A percentile compares a stretch with the other conserved stretches of the same genome.
Conservation (phyloP, 2,113 vertebrate species). For the Cygnus buccinator region DNA sequence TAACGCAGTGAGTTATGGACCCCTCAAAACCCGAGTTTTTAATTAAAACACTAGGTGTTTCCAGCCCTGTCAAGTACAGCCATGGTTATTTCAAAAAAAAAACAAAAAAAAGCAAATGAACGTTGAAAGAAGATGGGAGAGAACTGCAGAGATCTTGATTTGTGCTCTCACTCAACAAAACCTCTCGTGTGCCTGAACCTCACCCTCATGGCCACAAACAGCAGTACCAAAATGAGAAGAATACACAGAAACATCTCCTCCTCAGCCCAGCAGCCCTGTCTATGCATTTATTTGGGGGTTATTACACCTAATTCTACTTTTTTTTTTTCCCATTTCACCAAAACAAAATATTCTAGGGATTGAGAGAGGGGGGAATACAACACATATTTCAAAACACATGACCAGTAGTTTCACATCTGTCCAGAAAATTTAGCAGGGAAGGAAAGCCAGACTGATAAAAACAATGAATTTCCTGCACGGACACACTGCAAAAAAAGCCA, state of each 20-base stretch:
- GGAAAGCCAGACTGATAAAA: background rate
- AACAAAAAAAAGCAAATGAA: rapidly evolving
- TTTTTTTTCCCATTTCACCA: background rate
- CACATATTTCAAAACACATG: background rate
- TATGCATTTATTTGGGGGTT: background rate
- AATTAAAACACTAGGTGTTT: background rate
- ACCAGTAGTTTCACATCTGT: background rate
- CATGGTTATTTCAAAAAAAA: background rate
- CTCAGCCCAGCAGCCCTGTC: rapidly evolving
- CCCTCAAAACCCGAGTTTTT: background rate
- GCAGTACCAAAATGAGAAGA: rapidly evolving
- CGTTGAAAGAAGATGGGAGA: background rate
- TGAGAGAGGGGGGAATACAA: rapidly evolving
- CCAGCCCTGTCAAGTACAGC: background rate
- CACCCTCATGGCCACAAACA: background rate
- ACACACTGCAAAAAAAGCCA: background rate
- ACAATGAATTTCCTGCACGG: background rate
- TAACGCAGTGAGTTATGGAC: constrained; percentile 15
- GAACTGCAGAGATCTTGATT: background rate
- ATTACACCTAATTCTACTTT: background rate
- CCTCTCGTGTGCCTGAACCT: background rate
- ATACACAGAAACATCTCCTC: background rate
- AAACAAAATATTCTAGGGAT: background rate
- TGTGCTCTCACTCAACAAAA: background rate
- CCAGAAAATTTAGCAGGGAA: background rate